Evolutionary conservation across 2,888 invertebrate species (phyloP).

Genomic region (Plebejus melissa): DNA sequence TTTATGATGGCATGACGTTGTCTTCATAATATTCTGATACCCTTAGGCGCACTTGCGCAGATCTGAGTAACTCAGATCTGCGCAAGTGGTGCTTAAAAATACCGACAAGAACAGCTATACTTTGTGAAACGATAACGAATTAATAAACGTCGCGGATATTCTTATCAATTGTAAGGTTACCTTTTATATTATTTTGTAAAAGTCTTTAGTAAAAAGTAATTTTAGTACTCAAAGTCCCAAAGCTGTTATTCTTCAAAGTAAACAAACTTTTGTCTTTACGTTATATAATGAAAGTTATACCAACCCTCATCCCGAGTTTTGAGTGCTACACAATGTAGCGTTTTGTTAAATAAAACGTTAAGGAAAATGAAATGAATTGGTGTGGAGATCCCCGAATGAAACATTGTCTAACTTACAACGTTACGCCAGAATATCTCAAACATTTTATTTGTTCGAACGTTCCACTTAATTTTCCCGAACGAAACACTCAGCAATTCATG

Average conservation of each 20-base stretch:
- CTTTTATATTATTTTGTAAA: not conserved
- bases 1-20: too few relatives aligned
- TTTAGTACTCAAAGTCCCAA: not conserved
- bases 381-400: constrained; percentile 1
- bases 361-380: constrained; percentile 17
- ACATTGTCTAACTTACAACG: constrained; percentile 21
- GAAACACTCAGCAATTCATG: constrained; percentile 19
- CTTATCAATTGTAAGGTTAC: too few relatives aligned
- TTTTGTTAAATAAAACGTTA: constrained; percentile 19
- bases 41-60: too few relatives aligned
- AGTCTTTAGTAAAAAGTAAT: not conserved
- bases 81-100: too few relatives aligned
- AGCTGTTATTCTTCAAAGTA: not conserved
- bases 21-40: too few relatives aligned
- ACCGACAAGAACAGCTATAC: too few relatives aligned
- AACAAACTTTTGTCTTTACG: constrained; percentile 2
- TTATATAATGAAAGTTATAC: not conserved
- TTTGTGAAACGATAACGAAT: too few relatives aligned
- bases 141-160: not conserved
- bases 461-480: constrained; percentile 20
- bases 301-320: constrained; percentile 12
- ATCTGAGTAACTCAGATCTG: too few relatives aligned
- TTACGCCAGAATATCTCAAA: constrained; percentile 3
- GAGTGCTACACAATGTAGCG: constrained; percentile 15
- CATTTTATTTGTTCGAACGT: constrained; percentile 13